These are phyloP conservation scores for Drosophila formosana DNA, from an alignment of 2,888 invertebrate species.

Conservation along the genomic window DNA sequence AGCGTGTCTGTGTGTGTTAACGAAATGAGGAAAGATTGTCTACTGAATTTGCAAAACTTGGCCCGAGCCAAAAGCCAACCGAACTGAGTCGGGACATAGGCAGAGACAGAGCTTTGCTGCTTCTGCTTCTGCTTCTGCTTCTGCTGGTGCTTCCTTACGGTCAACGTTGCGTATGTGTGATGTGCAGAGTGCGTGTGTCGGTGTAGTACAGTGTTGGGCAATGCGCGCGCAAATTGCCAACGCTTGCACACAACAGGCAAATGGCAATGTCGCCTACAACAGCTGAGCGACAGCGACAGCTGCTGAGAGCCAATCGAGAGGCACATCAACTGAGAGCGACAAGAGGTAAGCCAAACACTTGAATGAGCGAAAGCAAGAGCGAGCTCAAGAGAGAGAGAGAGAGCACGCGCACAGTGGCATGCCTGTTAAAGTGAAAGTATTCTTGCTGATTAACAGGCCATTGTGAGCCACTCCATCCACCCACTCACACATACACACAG, in stretches of 20 bases:
- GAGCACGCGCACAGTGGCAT: conserved; percentile 49
- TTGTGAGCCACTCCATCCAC: conserved; percentile 20
- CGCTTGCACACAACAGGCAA: conserved; percentile 69
- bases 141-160: conserved; percentile 45
- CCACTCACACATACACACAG: conserved; percentile 11
- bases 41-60: conserved; percentile 75
- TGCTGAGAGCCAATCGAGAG: conserved; percentile 36
- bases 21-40: conserved; percentile 83
- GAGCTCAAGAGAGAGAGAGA: conserved; percentile 28
- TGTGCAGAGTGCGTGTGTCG: conserved; percentile 57
- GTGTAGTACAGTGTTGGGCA: conserved; percentile 58
- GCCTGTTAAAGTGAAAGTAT: conserved; percentile 71
- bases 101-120: conserved; percentile 52
- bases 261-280: conserved; percentile 66
- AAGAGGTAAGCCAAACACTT: background rate
- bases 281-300: conserved; percentile 64
- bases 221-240: conserved; percentile 78
- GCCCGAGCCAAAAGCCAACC: conserved; percentile 42
- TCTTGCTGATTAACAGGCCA: conserved; percentile 70
- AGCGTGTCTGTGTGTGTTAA: conserved; percentile 73
- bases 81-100: conserved; percentile 44
- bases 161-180: conserved; percentile 65
- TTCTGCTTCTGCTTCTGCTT: conserved; percentile 26
- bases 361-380: conserved; percentile 9
- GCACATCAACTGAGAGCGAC: conserved; percentile 16